Percentiles rank a stretch among this genome's conserved stretches.
These are phyloP conservation scores for Xylota sylvarum DNA, from an alignment of 2,888 invertebrate genomes.

Conservation along the genomic window DNA sequence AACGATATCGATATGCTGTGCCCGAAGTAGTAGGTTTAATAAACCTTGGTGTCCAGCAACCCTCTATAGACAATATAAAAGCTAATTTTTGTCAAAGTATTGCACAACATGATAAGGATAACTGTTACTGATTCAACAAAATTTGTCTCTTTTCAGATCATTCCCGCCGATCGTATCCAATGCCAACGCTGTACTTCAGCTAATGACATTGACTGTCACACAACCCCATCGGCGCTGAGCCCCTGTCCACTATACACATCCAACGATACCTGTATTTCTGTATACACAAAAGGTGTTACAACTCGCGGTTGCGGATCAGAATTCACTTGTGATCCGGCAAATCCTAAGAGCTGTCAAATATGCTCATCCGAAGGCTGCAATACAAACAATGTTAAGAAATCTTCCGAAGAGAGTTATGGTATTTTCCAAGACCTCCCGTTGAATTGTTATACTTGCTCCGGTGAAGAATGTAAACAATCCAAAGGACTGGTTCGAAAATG, in stretches of 20 bases:
- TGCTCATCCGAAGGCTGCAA: conserved; percentile 78
- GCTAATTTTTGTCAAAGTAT: too few species aligned
- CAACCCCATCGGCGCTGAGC: conserved; percentile 53
- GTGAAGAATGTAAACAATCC: conserved; percentile 58
- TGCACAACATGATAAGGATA: too few species aligned
- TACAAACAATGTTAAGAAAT: conserved; percentile 69
- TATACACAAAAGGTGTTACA: conserved; percentile 74
- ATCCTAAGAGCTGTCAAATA: conserved; percentile 72
- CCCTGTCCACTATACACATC: conserved; percentile 73
- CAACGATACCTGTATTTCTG: conserved; percentile 77
- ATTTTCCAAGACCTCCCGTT: conserved; percentile 79
- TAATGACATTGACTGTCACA: conserved; percentile 71
- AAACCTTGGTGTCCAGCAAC: too few species aligned
- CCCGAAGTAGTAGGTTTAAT: too few species aligned
- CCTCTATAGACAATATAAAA: too few species aligned
- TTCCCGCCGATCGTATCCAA: conserved; percentile 66
- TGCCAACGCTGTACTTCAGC: conserved; percentile 78
- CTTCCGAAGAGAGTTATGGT: conserved; percentile 75
- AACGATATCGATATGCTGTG: too few species aligned
- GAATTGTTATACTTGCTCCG: conserved; percentile 77
- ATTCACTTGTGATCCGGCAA: conserved; percentile 66
- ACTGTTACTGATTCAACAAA: not conserved
- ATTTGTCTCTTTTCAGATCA: conserved; percentile 10
- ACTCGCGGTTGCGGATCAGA: conserved; percentile 78
- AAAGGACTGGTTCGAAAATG: conserved; percentile 61